Percentiles rank a stretch among this genome's conserved stretches.
Conservation (phyloP, 2,888 invertebrate species). For the Andrena haemorrhoa region DNA sequence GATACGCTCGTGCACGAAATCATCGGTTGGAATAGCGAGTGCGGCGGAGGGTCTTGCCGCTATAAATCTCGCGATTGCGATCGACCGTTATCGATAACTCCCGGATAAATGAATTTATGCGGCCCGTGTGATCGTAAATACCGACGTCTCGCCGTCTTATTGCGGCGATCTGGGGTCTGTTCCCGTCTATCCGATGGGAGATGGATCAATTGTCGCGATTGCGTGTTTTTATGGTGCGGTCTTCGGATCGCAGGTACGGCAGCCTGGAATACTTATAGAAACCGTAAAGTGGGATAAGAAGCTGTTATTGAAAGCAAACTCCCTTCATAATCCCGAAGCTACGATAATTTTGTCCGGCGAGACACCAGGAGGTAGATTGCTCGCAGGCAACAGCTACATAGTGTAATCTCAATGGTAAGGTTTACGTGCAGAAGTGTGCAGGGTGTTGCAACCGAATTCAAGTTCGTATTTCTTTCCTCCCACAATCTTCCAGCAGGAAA, state of each 20-base stretch:
- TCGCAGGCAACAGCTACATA: not conserved
- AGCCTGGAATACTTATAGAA: not conserved
- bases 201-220: slow-evolving; percentile 32
- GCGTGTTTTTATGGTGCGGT: slow-evolving; percentile 8
- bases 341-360: no score
- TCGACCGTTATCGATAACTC: slow-evolving; percentile 63
- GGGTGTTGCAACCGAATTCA: slow-evolving; percentile 3
- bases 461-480: slow-evolving; percentile 10
- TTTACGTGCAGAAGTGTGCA: not conserved
- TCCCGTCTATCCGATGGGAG: slow-evolving; percentile 20
- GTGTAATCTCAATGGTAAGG: not conserved
- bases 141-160: slow-evolving; percentile 40
- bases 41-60: slow-evolving; percentile 48
- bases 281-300: not conserved
- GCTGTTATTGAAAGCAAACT: not conserved
- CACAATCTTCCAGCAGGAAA: not conserved
- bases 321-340: no score
- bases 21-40: slow-evolving; percentile 31
- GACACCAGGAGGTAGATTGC: no score
- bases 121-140: slow-evolving; percentile 48
- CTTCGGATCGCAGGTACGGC: no score
- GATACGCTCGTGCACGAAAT: slow-evolving; percentile 32
- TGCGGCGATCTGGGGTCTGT: slow-evolving; percentile 34
- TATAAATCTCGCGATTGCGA: slow-evolving; percentile 68
- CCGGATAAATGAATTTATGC: slow-evolving; percentile 72